Percentiles rank a stretch among this genome's conserved stretches.
phyloP scores from a whole-genome alignment of 1,140 invertebrate genomes.

The Eumaeus atala region DNA sequence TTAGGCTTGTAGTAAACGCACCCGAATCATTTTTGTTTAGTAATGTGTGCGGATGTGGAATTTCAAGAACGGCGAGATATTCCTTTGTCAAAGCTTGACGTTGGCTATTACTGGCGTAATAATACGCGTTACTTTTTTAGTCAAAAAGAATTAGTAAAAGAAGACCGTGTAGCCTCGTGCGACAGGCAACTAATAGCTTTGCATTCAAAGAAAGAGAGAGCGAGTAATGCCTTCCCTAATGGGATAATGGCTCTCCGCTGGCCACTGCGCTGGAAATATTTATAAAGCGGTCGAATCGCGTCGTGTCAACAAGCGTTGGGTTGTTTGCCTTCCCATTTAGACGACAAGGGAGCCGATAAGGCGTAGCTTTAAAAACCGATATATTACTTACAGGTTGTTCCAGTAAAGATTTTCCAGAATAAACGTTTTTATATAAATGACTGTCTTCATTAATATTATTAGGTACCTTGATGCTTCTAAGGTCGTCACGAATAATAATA shows the following conservation, averaged over 20 bases:
- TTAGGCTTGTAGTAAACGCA: constrained; percentile 20
- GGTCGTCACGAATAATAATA: too few species aligned
- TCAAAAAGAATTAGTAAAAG: not conserved
- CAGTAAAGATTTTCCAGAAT: constrained; percentile 1
- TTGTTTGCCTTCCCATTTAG: constrained; percentile 65
- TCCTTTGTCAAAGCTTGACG: constrained; percentile 14
- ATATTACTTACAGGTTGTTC: constrained; percentile 7
- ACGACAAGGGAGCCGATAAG: constrained; percentile 49
- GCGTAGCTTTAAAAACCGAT: constrained; percentile 29
- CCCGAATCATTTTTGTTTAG: constrained; percentile 3
- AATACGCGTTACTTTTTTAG: not conserved
- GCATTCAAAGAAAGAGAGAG: constrained; percentile 36
- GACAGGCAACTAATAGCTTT: constrained; percentile 46
- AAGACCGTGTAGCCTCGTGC: constrained; percentile 21
- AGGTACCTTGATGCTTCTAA: too few species aligned
- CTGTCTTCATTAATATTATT: too few species aligned
- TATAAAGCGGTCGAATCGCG: constrained; percentile 62
- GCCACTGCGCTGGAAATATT: constrained; percentile 58
- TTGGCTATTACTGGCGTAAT: not conserved
- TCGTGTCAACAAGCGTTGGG: constrained; percentile 58
- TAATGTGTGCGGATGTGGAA: constrained; percentile 20
- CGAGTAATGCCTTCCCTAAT: constrained; percentile 66
- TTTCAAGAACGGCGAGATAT: constrained; percentile 24
- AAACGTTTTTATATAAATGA: too few species aligned
- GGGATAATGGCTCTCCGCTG: constrained; percentile 59